Base-by-base conservation (phyloP, 2,113 vertebrate species). In the Dendropsophus ebraccatus region DNA sequence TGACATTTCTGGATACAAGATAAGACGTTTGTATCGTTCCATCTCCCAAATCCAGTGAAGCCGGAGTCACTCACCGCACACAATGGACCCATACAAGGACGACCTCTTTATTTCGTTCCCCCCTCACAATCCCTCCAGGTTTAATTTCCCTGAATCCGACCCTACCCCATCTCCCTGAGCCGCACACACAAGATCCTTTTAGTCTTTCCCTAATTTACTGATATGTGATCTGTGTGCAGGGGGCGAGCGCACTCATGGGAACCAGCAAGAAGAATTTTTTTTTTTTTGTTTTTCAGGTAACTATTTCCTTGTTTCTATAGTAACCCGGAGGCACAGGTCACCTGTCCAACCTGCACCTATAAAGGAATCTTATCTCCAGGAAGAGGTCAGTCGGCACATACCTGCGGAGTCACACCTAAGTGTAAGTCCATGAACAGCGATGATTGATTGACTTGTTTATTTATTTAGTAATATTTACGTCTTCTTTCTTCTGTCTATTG, bases 81-180 rank as follows among this genome's bases (percentile, higher is more conserved):
- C 92, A 95, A 93, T 89, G 89, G 87, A 0, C 3, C 87, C 84
- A 89, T 88, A 91, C 87, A 92, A 89, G 90, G 89, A 82, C 85
- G 67, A 49, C 83, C 87, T 89, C 92, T 13, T 6, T 13, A 1
- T 7, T 13, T 2, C 10, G 1, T 2, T 14, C 13, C 35, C 35
- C 21, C 9, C 1, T 30, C 2, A 21, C 1, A 13, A 16, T 89
- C 75, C 58, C 86, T 73, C 77, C 45, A 49, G 87, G 88, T 91
- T 91, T 86, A 82, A 86, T 90, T 91, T 89, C 90, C 37, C 79
- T 94, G 91, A 91, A 89, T 54, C 10, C 62, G 21, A 90, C 92
- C 89, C 92, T 93, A 83, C 85, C 75, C 65, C 47, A 77, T 77
- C 70, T 90, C 85, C 82, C 87, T 90, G 69, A 47, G 56, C 90